Conservation (phyloP, 1,140 invertebrate genomes). For the Drosophila bipectinata region DNA sequence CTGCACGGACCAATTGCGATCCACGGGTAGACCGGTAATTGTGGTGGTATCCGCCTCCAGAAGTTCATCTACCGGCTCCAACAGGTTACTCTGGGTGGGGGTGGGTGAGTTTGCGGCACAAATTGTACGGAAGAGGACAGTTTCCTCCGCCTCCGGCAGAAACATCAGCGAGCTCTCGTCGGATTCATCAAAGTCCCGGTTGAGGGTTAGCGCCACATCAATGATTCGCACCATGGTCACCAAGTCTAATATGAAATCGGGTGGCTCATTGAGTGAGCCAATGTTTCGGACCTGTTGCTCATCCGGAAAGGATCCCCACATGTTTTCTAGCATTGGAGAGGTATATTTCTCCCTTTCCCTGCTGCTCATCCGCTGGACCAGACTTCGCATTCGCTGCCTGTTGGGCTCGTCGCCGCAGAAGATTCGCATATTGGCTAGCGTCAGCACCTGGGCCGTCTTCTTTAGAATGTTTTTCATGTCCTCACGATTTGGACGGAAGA, state of each 20-base stretch:
- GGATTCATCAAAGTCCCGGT: slow-evolving; percentile 76
- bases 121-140: slow-evolving; percentile 73
- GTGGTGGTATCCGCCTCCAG: slow-evolving; percentile 58
- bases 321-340: slow-evolving; percentile 62
- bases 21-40: slow-evolving; percentile 14
- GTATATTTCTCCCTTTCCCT: slow-evolving; percentile 63
- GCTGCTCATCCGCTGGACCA: slow-evolving; percentile 63
- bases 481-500: slow-evolving; percentile 72
- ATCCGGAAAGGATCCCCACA: slow-evolving; percentile 61
- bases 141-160: slow-evolving; percentile 75
- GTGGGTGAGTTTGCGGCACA: slow-evolving; percentile 72
- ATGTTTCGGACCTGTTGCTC: slow-evolving; percentile 64
- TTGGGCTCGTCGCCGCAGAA: slow-evolving; percentile 81
- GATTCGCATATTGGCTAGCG: slow-evolving; percentile 76
- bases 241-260: slow-evolving; percentile 71
- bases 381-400: slow-evolving; percentile 72
- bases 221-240: slow-evolving; percentile 68
- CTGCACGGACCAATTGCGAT: slow-evolving; percentile 65
- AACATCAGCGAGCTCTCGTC: slow-evolving; percentile 63
- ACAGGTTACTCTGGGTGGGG: slow-evolving; percentile 52
- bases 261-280: slow-evolving; percentile 59
- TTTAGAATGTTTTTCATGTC: slow-evolving; percentile 81
- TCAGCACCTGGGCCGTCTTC: slow-evolving; percentile 65
- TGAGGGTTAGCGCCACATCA: slow-evolving; percentile 78
- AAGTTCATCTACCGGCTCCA: slow-evolving; percentile 71